A percentile compares a stretch with the other conserved stretches of the same genome.
Evolutionary conservation across 2,888 invertebrate species (phyloP).

Genomic region (Gortyna flavago): DNA sequence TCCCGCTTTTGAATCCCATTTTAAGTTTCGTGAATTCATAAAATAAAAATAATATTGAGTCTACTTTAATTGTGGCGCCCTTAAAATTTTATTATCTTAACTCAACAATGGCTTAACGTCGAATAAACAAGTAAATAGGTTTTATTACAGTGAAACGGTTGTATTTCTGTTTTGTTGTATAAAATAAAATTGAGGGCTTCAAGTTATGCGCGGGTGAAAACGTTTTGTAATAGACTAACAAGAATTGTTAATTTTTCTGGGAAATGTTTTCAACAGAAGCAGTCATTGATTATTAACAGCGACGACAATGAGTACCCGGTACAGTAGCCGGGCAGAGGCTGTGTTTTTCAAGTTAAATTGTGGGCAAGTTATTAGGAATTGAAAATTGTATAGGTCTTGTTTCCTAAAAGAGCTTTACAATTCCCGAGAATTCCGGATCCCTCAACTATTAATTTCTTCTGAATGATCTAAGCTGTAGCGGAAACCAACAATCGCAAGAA

Average conservation of each 20-base stretch:
- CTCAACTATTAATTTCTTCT: slow-evolving; percentile 5
- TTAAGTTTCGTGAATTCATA: slow-evolving; percentile 30
- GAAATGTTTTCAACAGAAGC: slow-evolving; percentile 43
- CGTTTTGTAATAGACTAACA: slow-evolving; percentile 32
- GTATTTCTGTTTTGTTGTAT: slow-evolving; percentile 65
- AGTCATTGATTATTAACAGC: slow-evolving; percentile 45
- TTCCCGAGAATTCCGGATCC: not conserved
- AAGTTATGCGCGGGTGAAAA: slow-evolving; percentile 23
- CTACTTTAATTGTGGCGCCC: slow-evolving; percentile 9
- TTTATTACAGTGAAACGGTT: slow-evolving; percentile 60
- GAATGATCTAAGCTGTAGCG: not conserved
- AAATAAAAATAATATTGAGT: slow-evolving; percentile 19
- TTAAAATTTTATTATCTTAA: slow-evolving; percentile 28
- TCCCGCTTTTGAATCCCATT: no score
- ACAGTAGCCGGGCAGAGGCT: slow-evolving; percentile 12
- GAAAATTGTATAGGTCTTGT: not conserved
- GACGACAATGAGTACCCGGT: slow-evolving; percentile 42
- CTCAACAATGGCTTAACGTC: slow-evolving; percentile 16
- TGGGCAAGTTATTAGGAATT: slow-evolving; percentile 12
- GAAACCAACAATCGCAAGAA: slow-evolving; percentile 1
- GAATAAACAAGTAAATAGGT: slow-evolving; percentile 59
- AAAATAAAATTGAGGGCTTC: slow-evolving; percentile 64
- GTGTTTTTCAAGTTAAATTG: slow-evolving; percentile 21
- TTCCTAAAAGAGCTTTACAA: not conserved
- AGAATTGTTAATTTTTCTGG: slow-evolving; percentile 54